Evolutionary conservation across 2,888 invertebrate species (phyloP), one percentile per base, ranked within the genome.

Genomic region (Ennomos fuscantarius): DNA sequence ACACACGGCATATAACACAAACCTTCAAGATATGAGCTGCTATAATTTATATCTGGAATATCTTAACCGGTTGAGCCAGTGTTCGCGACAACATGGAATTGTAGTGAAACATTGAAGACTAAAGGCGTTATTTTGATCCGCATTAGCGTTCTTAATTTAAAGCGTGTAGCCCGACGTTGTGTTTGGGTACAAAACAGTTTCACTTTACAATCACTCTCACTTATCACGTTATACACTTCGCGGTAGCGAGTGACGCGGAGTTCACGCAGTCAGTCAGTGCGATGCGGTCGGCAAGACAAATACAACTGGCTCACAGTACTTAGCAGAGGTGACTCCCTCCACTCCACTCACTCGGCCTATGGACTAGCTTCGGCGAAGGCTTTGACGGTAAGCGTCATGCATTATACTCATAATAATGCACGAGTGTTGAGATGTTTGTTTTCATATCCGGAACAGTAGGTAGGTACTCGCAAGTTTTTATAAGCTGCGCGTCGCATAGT

Each of bases 121-220:
- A 40, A 43, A 39, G 31, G 2, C 31, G 44, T 52, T 56, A 33
- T 57, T 52, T 51, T 24, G 31, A 43, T 31, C 42, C 34, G 51
- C 39, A 48, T 34, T 44, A 43, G 55, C 47, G 51, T 57, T 51
- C 41, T 52, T 33, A 34, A 31, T 33, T 46, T 37, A 12, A 15
- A 39, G 13, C 41, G 32, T 33, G 42, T 40, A 39, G 36, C 39
- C 36, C 33, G 46, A 15, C 32, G 13, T 42, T 37, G 57, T 53
- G 53, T 53, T 53, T 44, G 48, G 49, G 53, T 53, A 53, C 58
- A 48, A 65, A 68, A 73, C 70, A 66, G 69, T 85, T 84, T 87
- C 87, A 90, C 88, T 86, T 84, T 77, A 79, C 71, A 82, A 86
- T 85, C 81, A 87, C 89, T 85, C 69, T 82, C 78, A 78, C 78